These are phyloP conservation scores for Danio tinwini DNA, from an alignment of 2,797 vertebrate species.

Conservation along the genomic window DNA sequence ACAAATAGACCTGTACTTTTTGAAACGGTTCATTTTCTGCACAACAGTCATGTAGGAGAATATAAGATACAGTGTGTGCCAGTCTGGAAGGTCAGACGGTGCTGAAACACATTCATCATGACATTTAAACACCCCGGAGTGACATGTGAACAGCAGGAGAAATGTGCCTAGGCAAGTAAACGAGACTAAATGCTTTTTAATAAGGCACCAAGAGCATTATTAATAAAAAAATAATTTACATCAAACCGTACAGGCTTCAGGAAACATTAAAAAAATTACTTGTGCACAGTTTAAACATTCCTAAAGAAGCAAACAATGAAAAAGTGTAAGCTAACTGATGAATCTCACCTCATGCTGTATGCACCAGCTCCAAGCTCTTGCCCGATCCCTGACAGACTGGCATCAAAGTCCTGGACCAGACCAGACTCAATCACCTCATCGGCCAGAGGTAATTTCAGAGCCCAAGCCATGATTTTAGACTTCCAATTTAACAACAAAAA, in stretches of 20 bases:
- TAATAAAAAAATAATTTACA: not conserved
- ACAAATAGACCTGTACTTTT: not conserved
- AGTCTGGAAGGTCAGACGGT: not conserved
- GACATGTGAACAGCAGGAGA: not conserved
- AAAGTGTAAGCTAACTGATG: not conserved
- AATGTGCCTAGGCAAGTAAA: not conserved
- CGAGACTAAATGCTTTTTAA: not conserved
- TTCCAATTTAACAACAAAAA: conserved; percentile 37
- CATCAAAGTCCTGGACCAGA: conserved; percentile 97
- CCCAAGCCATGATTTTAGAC: conserved; percentile 87
- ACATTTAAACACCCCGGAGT: not conserved
- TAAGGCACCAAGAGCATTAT: not conserved
- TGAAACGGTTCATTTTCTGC: not conserved
- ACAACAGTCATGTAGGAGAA: not conserved
- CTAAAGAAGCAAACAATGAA: not conserved
- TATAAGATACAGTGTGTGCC: not conserved
- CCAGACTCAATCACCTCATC: conserved; percentile 98
- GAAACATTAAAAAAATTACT: no score
- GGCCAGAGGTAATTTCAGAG: conserved; percentile 93
- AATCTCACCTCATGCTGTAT: conserved; percentile 95
- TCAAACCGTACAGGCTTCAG: not conserved
- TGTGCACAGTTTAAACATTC: not conserved
- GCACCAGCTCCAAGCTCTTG: conserved; percentile 96
- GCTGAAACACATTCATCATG: not conserved
- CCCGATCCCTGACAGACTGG: conserved; percentile 96